A percentile compares a stretch with the other conserved stretches of the same genome.
Evolutionary conservation across 2,797 vertebrate species (phyloP).

Genomic region (Menidia menidia): DNA sequence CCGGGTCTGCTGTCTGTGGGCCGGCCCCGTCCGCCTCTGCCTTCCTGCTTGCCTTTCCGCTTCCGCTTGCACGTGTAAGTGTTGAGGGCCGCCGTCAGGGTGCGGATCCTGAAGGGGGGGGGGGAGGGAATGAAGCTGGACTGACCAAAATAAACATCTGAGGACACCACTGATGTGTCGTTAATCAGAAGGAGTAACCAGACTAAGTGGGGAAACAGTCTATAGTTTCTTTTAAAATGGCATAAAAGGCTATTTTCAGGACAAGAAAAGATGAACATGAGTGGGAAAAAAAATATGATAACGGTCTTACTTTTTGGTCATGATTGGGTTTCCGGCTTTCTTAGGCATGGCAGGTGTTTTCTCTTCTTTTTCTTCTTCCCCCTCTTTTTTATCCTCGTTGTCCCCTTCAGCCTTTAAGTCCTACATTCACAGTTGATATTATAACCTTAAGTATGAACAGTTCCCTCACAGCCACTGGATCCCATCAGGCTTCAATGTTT

Average conservation of each 20-base stretch:
- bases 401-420: conserved; percentile 60
- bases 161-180: background rate
- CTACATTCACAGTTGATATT: conserved; percentile 5
- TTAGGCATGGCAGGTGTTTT: conserved; percentile 80
- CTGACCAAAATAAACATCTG: conserved; percentile 3
- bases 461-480: background rate
- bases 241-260: background rate
- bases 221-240: background rate
- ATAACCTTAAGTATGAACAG: background rate
- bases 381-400: conserved; percentile 37
- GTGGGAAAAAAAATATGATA: background rate
- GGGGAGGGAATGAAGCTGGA: conserved; percentile 6
- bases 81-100: conserved; percentile 82
- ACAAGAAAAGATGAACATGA: background rate
- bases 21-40: conserved; percentile 64
- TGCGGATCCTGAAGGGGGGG: conserved; percentile 76
- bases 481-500: background rate
- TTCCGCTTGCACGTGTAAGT: conserved; percentile 81
- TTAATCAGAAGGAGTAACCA: background rate
- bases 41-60: conserved; percentile 77
- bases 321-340: conserved; percentile 87
- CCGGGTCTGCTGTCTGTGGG: conserved; percentile 59
- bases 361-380: conserved; percentile 28
- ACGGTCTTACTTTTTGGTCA: conserved; percentile 89
- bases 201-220: background rate